Base-by-base conservation (phyloP, 1,140 invertebrate species). In the Aphis gossypii region DNA sequence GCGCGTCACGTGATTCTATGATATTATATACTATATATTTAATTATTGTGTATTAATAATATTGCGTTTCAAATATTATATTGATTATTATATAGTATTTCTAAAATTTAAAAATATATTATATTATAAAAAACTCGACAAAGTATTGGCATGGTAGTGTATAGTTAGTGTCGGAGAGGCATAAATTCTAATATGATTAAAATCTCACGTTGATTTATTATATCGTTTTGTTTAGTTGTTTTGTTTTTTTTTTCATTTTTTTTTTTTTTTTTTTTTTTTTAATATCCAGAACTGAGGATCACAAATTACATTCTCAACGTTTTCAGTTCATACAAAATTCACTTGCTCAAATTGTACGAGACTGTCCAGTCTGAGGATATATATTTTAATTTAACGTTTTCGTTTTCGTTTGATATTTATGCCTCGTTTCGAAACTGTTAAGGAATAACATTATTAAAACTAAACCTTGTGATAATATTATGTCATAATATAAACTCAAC, bases 281-380 rank as follows among this genome's bases (percentile, higher is more conserved):
- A 84, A 92, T 51, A 83, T 83, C 76, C 44, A 92, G 91, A 92
- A 83, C 91, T 92, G 91, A 83, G 48, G 23, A 92, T 92, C 41
- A 92, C 25, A 76, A 76, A 83, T 82, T 92, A 82, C 23, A 76
- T 92, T 92, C 90, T 92, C 91, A 83, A 92, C 91, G 23, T 83
- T 83, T 92, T 92, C 91, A 84, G 91, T 92, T 92, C 82, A 51
- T 51, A 92, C 35, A 92, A 83, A 92, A 92, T 92, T 82, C 91
- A 92, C 91, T 92, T 92, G 91, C 91, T 92, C 91, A 92, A 92
- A 92, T 92, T 84, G 91, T 92, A 83, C 76, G 82, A 92, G 91
- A 92, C 91, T 92, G 91, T 92, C 68, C 91, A 92, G 91, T 92
- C 91, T 84, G 91, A 92, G 68, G 76, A 83, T 92, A 83, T 92